Base-by-base conservation (phyloP, 1,140 invertebrate genomes). In the Temnothorax curvispinosus region DNA sequence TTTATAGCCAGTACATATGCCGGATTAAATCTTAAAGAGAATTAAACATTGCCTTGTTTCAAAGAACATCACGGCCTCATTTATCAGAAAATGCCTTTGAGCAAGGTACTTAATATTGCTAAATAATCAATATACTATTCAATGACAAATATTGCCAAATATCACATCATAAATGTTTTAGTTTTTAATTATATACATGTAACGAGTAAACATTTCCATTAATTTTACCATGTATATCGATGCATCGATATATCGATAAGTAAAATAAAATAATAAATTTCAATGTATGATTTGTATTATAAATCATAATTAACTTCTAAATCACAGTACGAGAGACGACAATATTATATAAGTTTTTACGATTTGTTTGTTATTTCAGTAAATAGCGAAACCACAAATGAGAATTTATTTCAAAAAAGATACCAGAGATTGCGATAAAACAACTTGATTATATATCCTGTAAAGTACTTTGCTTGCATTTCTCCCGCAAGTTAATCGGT, bases 401-500 rank as follows among this genome's bases (percentile, higher is more conserved):
- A 52, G 27, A 44, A 78, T 65, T 18, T n/a, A 65, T 65, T 8
- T 3, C 6, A 67, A 67, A 52, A 21, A 27, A 41, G 11, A 67
- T 41, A 1, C n/a, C 8, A 27, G 4, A 67, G 11, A 67, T 50
- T 47, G 52, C 38, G 32, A 21, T 50, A 35, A 60, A 50, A 75
- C 27, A 62, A 60, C n/a, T n/a, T 60, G 69, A 60, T 84, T 35
- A 54, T 27, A 62, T 60, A 62, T 60, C 13, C 41, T 50, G 32
- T 62, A 84, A 75, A 60, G 9, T 60, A 47, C 41, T 38, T 56
- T 1, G 18, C n/a, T 47, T 58, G 65, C 54, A 74, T 75, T 62
- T 75, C 80, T 84, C 44, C 18, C 11, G 54, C 54, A 41, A 41
- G 52, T 84, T 84, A 75, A 84, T 75, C 80, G 54, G 35, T 44